Percentiles rank a stretch among this genome's conserved stretches.
Conservation (phyloP, 2,888 invertebrate species). For the Acanthococcus lagerstroemiae region DNA sequence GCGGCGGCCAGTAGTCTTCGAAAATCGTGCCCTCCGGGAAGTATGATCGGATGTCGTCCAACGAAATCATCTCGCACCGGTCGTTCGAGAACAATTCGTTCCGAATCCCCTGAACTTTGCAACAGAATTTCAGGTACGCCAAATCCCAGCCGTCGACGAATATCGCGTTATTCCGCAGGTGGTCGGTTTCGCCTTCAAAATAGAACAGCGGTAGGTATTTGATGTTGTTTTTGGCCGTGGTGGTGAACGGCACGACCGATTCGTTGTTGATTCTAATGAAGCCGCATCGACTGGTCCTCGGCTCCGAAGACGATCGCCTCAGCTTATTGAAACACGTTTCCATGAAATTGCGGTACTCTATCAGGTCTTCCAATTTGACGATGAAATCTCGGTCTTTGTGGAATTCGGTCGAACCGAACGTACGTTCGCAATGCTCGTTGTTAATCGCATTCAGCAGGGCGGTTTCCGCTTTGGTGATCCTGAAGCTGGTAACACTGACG, state of each 20-base stretch:
- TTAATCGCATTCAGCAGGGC: slow-evolving; percentile 86
- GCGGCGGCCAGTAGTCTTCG: slow-evolving; percentile 89
- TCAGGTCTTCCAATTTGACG: slow-evolving; percentile 75
- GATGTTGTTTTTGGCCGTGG: slow-evolving; percentile 64
- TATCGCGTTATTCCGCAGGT: slow-evolving; percentile 73
- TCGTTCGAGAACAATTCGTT: slow-evolving; percentile 85
- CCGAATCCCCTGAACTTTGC: slow-evolving; percentile 83
- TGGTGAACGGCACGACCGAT: slow-evolving; percentile 85
- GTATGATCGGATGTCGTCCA: slow-evolving; percentile 80
- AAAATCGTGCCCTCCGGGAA: slow-evolving; percentile 82
- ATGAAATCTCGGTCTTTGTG: slow-evolving; percentile 81
- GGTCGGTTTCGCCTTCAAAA: slow-evolving; percentile 84
- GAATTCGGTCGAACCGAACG: slow-evolving; percentile 80
- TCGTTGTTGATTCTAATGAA: slow-evolving; percentile 87
- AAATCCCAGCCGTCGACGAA: slow-evolving; percentile 84
- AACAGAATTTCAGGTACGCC: slow-evolving; percentile 86
- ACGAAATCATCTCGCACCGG: slow-evolving; percentile 79
- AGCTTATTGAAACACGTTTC: slow-evolving; percentile 80
- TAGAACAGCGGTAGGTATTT: slow-evolving; percentile 88
- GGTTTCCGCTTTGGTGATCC: slow-evolving; percentile 82
- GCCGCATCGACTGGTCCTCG: slow-evolving; percentile 62
- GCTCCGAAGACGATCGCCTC: slow-evolving; percentile 49
- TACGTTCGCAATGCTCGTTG: slow-evolving; percentile 78
- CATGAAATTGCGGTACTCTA: slow-evolving; percentile 80
- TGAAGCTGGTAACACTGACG: slow-evolving; percentile 83